Evolutionary conservation across 2,113 vertebrate species (phyloP).

Genomic region (Bothrops jararaca): DNA sequence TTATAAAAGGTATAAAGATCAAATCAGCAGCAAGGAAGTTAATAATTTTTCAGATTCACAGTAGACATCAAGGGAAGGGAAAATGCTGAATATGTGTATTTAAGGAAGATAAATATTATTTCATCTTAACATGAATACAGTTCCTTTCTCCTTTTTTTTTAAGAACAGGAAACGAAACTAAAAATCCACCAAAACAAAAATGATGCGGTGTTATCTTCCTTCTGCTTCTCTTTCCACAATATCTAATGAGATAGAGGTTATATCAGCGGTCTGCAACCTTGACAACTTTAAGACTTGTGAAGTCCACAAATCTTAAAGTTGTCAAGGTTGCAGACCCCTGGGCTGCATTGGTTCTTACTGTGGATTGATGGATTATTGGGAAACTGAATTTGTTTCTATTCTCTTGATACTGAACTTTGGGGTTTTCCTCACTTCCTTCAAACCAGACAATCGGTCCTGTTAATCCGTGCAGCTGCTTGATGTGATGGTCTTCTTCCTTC

Average conservation of each 20-base stretch:
- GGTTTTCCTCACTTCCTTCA: neutral
- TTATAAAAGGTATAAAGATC: neutral
- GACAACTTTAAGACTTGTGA: too few species aligned
- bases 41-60: neutral
- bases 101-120: neutral
- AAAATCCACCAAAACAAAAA: neutral
- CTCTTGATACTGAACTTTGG: neutral
- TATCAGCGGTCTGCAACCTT: too few species aligned
- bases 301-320: too few species aligned
- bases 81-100: neutral
- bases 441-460: neutral
- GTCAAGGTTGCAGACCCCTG: too few species aligned
- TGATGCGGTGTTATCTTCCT: neutral
- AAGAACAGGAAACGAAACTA: neutral
- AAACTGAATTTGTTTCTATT: neutral
- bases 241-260: neutral
- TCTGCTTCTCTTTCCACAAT: neutral
- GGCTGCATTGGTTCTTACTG: neutral
- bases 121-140: neutral
- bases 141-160: neutral
- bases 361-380: neutral
- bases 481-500: neutral
- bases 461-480: neutral
- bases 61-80: neutral
- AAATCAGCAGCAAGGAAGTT: neutral